Percentiles rank a stretch among this genome's conserved stretches.
Conservation (phyloP, 2,797 vertebrate genomes). For the Cuniculus paca region DNA sequence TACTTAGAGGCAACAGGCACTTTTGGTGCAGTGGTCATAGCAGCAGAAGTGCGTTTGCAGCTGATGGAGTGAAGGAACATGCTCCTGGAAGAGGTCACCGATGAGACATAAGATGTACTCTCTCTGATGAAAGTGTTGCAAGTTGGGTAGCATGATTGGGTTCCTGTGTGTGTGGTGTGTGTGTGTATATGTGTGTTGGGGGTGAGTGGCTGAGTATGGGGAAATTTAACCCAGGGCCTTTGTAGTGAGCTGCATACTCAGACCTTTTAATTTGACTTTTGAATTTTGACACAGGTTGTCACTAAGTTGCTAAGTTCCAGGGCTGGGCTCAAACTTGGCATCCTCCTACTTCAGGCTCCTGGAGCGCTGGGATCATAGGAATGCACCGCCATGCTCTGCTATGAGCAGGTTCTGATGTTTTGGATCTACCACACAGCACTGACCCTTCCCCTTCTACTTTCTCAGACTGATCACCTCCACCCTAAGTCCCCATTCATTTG, state of each 20-base stretch:
- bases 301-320: background rate
- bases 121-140: background rate
- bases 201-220: background rate
- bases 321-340: background rate
- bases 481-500: no score
- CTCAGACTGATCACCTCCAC: background rate
- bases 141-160: background rate
- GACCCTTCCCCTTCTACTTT: background rate
- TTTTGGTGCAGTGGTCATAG: background rate
- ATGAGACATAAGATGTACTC: background rate
- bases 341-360: background rate
- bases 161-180: background rate
- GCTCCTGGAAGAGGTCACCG: background rate
- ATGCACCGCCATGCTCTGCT: background rate
- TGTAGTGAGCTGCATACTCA: background rate
- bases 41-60: background rate
- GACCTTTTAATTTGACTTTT: background rate
- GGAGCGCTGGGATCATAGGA: background rate
- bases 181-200: background rate
- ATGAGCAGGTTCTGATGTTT: background rate
- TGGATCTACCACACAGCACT: background rate
- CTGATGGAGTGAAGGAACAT: background rate
- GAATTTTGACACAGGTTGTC: background rate
- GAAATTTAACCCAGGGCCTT: background rate
- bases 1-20: slow-evolving; percentile 61